These are phyloP conservation scores for Bombus impatiens DNA, from an alignment of 1,140 invertebrate species.

Conservation along the genomic window DNA sequence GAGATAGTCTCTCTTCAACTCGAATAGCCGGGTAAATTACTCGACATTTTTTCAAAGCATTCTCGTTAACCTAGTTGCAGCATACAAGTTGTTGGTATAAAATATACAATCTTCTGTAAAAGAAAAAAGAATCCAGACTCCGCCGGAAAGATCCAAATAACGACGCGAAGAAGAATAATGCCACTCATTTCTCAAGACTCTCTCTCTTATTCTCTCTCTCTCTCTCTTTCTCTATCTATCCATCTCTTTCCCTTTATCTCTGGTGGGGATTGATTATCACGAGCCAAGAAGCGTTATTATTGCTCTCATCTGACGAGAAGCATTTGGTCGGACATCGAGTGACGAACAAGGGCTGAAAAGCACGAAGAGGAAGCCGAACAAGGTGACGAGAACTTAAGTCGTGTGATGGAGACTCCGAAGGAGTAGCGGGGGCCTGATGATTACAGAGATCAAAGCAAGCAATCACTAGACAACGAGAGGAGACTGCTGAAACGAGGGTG, in stretches of 20 bases:
- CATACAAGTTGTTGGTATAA: not conserved
- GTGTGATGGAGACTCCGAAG: slow-evolving; percentile 39
- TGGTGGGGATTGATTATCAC: slow-evolving; percentile 24
- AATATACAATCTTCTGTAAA: not conserved
- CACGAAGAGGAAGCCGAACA: slow-evolving; percentile 41
- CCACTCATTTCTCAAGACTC: not conserved
- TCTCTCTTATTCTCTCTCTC: no score
- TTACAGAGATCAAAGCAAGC: slow-evolving; percentile 79
- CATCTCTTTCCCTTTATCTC: not conserved
- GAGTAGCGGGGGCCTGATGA: slow-evolving; percentile 65
- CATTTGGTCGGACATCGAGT: slow-evolving; percentile 9
- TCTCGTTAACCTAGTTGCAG: slow-evolving; percentile 40
- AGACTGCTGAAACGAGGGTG: slow-evolving; percentile 55
- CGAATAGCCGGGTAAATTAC: slow-evolving; percentile 26
- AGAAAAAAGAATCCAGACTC: no score
- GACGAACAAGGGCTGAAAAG: slow-evolving; percentile 28
- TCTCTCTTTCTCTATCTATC: no score
- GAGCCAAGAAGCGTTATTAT: slow-evolving; percentile 31
- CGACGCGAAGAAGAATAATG: not conserved
- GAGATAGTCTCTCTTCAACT: slow-evolving; percentile 26
- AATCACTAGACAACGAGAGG: slow-evolving; percentile 76
- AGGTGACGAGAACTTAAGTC: slow-evolving; percentile 69
- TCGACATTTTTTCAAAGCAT: not conserved
- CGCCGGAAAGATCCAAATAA: not conserved
- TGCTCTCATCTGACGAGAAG: slow-evolving; percentile 26